Evolutionary conservation across 2,113 vertebrate species (phyloP).

Genomic region (Ibidorhyncha struthersii): DNA sequence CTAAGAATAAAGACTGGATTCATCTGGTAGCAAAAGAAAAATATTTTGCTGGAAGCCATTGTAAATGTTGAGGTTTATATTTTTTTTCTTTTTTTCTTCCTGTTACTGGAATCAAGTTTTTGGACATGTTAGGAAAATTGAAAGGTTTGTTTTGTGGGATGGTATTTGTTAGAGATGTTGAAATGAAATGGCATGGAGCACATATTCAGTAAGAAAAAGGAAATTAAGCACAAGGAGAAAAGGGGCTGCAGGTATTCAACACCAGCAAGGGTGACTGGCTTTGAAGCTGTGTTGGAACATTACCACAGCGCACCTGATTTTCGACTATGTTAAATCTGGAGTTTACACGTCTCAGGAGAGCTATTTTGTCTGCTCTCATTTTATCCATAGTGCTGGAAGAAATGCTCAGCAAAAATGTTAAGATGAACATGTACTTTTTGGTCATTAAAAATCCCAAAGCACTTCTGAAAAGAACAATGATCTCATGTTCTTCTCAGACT

Average conservation of each 20-base stretch:
- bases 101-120: neutral
- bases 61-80: neutral
- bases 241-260: neutral
- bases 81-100: neutral
- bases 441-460: neutral
- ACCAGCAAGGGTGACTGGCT: neutral
- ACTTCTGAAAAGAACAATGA: neutral
- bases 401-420: neutral
- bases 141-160: neutral
- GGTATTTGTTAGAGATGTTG: neutral
- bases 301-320: neutral
- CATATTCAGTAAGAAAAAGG: neutral
- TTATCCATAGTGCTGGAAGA: neutral
- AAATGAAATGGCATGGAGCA: neutral
- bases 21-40: neutral
- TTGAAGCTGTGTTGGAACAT: conserved; percentile 17
- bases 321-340: neutral
- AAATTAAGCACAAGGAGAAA: neutral
- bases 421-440: neutral
- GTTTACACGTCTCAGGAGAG: neutral
- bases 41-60: neutral
- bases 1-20: neutral
- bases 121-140: neutral
- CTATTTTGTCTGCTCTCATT: neutral
- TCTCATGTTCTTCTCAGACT: neutral